phyloP scores from a whole-genome alignment of 1,140 invertebrate genomes.

The Aphis gossypii region DNA sequence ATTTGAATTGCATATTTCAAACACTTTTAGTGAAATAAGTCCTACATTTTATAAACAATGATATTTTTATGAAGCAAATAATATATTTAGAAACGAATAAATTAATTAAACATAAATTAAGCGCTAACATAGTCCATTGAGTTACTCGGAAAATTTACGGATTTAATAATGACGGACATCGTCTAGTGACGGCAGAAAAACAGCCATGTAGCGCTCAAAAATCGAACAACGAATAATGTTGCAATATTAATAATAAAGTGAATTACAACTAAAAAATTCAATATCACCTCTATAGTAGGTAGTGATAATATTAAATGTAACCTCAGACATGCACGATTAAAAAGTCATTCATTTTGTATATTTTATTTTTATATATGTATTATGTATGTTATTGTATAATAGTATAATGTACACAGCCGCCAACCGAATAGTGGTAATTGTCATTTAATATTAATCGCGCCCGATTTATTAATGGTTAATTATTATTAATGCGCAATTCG shows the following conservation, averaged over 20 bases:
- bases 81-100: neutral
- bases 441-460: slow-evolving; percentile 28
- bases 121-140: no score
- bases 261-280: neutral
- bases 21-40: neutral
- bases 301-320: neutral
- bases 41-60: no score
- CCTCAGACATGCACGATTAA: neutral
- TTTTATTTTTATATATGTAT: neutral
- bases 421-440: neutral
- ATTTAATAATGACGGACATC: no score
- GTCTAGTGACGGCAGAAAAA: no score
- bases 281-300: neutral
- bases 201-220: no score
- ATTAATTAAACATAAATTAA: neutral
- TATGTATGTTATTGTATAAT: neutral
- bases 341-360: neutral
- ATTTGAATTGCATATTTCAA: neutral
- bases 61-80: neutral
- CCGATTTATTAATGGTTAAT: slow-evolving; percentile 45
- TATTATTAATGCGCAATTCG: slow-evolving; percentile 33
- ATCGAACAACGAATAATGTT: no score
- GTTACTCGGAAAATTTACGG: no score
- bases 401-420: neutral
- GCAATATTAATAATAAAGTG: neutral